These are phyloP conservation scores for Chalcis sispes DNA, from an alignment of 2,888 invertebrate species.

Conservation along the genomic window DNA sequence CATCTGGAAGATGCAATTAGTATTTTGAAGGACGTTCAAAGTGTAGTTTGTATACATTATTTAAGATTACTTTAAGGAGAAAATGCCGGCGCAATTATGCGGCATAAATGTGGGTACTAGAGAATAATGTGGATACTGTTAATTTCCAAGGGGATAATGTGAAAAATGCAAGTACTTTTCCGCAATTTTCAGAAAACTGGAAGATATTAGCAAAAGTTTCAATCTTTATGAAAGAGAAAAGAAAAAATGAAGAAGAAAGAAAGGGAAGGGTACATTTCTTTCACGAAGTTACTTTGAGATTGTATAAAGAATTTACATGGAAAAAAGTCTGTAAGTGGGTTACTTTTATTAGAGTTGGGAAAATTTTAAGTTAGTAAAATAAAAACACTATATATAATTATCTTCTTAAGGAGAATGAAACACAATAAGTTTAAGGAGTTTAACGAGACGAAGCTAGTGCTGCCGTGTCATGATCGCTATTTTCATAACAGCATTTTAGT, in stretches of 20 bases:
- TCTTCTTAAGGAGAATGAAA: constrained; percentile 39
- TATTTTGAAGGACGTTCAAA: no score
- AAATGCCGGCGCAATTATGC: no score
- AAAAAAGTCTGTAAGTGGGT: constrained; percentile 22
- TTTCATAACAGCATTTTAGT: constrained; percentile 49
- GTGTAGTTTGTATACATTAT: no score
- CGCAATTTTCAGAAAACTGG: no score
- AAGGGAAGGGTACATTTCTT: neutral
- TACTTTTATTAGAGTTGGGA: constrained; percentile 40
- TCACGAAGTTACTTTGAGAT: constrained; percentile 2
- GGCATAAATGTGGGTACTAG: no score
- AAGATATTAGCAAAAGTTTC: no score
- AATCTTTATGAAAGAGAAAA: neutral
- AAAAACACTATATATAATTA: constrained; percentile 40
- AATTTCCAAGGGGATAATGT: no score
- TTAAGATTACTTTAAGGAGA: no score
- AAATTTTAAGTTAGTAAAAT: constrained; percentile 21
- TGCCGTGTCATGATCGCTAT: constrained; percentile 50
- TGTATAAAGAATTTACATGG: constrained; percentile 31
- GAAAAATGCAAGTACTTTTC: no score
- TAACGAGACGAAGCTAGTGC: constrained; percentile 42
- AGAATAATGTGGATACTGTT: no score
- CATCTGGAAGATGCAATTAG: no score
- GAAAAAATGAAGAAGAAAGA: no score
- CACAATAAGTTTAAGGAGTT: constrained; percentile 44